These are phyloP conservation scores for Amblyraja radiata DNA, from an alignment of 2,797 vertebrate genomes.

Conservation along the genomic window DNA sequence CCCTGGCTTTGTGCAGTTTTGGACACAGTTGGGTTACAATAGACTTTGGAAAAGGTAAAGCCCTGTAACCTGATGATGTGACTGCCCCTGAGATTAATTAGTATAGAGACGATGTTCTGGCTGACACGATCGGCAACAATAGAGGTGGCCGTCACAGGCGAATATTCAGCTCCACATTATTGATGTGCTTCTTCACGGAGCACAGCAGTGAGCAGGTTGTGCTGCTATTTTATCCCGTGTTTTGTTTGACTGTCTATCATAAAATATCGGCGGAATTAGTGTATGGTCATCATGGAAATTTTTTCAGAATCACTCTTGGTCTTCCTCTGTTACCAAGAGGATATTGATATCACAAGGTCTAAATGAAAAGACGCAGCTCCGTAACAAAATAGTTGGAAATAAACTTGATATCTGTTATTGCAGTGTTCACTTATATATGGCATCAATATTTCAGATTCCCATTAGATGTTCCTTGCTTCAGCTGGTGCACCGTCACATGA, in stretches of 20 bases:
- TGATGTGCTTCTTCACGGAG: constrained; percentile 38
- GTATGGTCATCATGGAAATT: not conserved
- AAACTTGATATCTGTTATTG: not conserved
- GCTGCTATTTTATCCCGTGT: not conserved
- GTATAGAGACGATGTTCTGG: constrained; percentile 85
- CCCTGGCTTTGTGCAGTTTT: constrained; percentile 68
- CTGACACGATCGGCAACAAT: constrained; percentile 59
- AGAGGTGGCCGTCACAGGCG: constrained; percentile 52
- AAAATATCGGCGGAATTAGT: not conserved
- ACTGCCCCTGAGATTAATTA: constrained; percentile 70
- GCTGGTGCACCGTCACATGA: not conserved
- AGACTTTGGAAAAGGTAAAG: constrained; percentile 54
- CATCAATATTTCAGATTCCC: not conserved
- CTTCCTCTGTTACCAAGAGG: not conserved
- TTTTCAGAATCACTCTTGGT: not conserved
- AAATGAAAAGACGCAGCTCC: not conserved
- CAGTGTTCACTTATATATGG: too few relatives aligned
- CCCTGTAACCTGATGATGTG: constrained; percentile 72
- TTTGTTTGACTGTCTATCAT: not conserved
- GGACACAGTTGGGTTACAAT: constrained; percentile 61
- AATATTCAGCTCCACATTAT: constrained; percentile 46
- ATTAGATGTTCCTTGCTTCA: not conserved
- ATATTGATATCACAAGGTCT: not conserved
- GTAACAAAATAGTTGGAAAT: not conserved
- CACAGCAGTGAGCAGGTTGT: not conserved